Evolutionary conservation across 92 coral and sea anemone genomes (phyloP).

Genomic region (Epizoanthus ramosus): DNA sequence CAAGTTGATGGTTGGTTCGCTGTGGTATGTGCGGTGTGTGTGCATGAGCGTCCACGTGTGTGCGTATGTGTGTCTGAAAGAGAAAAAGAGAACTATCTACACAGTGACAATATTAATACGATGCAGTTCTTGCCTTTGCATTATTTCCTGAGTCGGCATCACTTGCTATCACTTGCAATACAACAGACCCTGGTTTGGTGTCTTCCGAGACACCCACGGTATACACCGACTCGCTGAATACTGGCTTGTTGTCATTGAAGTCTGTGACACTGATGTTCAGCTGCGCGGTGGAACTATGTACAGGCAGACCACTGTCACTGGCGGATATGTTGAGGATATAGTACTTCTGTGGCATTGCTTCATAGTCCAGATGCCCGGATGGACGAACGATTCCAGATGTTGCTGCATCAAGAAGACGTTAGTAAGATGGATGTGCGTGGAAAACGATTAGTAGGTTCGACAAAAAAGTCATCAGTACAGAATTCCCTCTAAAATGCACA

Average conservation of each 20-base stretch:
- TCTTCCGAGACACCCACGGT: constrained; percentile 70
- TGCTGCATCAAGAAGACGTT: constrained; percentile 42
- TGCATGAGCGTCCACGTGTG: not conserved
- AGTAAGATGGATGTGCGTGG: not conserved
- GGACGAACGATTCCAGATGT: constrained; percentile 96
- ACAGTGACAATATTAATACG: not conserved
- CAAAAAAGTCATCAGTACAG: too few relatives aligned
- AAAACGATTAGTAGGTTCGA: too few relatives aligned
- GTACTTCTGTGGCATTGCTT: constrained; percentile 68
- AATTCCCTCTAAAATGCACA: too few relatives aligned
- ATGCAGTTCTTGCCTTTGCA: constrained; percentile 53
- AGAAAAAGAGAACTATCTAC: not conserved
- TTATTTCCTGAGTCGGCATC: constrained; percentile 81
- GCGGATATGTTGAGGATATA: constrained; percentile 87
- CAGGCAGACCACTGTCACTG: constrained; percentile 77
- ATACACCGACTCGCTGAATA: constrained; percentile 64
- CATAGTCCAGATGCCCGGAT: constrained; percentile 88
- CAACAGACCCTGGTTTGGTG: constrained; percentile 52
- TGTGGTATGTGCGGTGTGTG: too few relatives aligned
- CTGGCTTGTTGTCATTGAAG: constrained; percentile 88
- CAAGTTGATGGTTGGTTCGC: too few relatives aligned
- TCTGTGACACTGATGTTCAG: constrained; percentile 83
- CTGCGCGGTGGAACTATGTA: constrained; percentile 58
- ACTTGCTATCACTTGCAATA: constrained; percentile 61
- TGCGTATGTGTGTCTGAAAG: not conserved